phyloP scores from a whole-genome alignment of 2,113 vertebrate genomes.

The Pontoporia blainvillei region DNA sequence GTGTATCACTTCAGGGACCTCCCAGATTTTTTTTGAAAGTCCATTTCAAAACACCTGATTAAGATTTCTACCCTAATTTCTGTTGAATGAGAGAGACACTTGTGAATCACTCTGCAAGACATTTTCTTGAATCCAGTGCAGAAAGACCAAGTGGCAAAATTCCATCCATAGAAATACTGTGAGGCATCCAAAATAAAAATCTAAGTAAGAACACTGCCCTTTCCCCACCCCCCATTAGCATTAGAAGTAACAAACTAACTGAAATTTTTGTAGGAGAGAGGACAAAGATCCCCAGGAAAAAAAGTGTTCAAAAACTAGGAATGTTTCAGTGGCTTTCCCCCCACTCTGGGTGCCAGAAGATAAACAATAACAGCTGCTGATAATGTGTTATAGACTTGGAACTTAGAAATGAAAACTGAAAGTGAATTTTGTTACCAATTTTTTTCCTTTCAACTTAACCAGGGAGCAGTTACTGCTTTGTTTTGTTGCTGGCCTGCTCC shows the following conservation, averaged over 20 bases:
- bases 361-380: conserved; percentile 41
- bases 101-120: background rate
- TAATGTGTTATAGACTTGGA: conserved; percentile 17
- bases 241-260: background rate
- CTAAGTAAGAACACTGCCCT: background rate
- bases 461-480: background rate
- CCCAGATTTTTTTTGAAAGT: background rate
- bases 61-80: background rate
- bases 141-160: background rate
- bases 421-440: background rate
- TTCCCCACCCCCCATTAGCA: background rate
- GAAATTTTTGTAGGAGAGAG: background rate
- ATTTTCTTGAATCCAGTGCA: conserved; percentile 22
- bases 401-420: conserved; percentile 7
- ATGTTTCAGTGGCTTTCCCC: background rate
- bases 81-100: background rate
- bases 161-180: background rate
- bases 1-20: background rate
- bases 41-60: conserved; percentile 28
- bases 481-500: background rate
- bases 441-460: background rate
- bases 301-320: background rate
- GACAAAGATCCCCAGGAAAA: background rate
- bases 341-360: background rate
- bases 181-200: background rate